Evolutionary conservation across 2,888 invertebrate genomes (phyloP), one percentile per base, ranked within the genome.

Genomic region (Dynastes maya): DNA sequence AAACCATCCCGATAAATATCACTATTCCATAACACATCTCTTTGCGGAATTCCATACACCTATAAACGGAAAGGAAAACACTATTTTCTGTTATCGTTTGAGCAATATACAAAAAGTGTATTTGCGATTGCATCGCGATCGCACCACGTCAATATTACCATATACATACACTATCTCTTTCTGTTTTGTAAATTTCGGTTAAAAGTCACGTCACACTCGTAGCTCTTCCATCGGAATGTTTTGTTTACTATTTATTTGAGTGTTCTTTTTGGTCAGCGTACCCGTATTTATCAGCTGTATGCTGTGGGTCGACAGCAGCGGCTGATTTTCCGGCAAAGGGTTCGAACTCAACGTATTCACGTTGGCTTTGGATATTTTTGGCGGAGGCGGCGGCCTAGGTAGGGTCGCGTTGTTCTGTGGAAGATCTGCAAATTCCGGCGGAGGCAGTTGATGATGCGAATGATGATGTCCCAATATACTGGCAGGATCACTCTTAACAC

Each of bases 381-480:
- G 94, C 3, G 87, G 87, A 2, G 94, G 95, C 2, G 94, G 95
- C 0, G 94, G 94, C 83, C 94, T 91, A 27, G 94, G 95, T 74
- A 93, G 88, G 2, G 92, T 92, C 16, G 91, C 91, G 83, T 94
- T 94, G 84, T 93, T 93, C 83, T 93, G 92, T 5, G 94, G 94
- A 80, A 95, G 90, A 86, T 96, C 95, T 1, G 95, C 95, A 85
- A 96, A 96, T 86, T 96, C 96, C 0, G 96, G 95, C 0, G 96
- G 96, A 76, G 95, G 93, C 82, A 94, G 90, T 85, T 96, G 96
- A 86, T 95, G 95, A 84, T 94, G 94, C 87, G 94, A 92, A 29
- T 94, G 93, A 85, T 95, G 95, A 85, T 95, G 94, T 78, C 94
- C 92, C 76, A 94, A 86, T 80, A 94, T 94, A 0, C 94, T 94